Evolutionary conservation across 92 coral and sea anemone species (phyloP), one percentile per base, ranked within the genome.

Genomic region (Epizoanthus scotinus): DNA sequence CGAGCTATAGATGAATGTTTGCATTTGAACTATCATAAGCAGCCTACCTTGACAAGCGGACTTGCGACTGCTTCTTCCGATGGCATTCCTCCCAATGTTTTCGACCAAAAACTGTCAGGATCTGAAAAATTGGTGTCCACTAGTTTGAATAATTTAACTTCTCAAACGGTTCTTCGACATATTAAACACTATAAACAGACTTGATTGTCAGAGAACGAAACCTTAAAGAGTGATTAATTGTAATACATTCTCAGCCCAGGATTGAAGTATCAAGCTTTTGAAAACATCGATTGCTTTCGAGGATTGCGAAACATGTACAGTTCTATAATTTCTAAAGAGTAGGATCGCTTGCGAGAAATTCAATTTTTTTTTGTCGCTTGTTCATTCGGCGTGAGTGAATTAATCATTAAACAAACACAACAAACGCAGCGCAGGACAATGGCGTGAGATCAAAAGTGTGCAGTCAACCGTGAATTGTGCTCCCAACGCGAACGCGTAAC

Each of bases 11-110:
- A 47, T 9, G 52, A 3, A 47, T 44, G 14, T 6, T 27, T 24
- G 9, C 1, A n/a, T 50, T 10, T 21, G 7, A 68, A 8, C 12
- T 1, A 47, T 70, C 26, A 22, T 34, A 8, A 29, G 8, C 42
- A 15, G 20, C 78, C 19, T 19, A 73, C 78, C 78, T 28, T 73
- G 78, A 73, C n/a, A 31, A 73, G 78, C 47, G 78, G 65, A 40
- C 57, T 73, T 9, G 57, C 49, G 55, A 29, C 14, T 17, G 13
- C 18, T 31, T 72, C 78, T 53, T 72, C 78, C 10, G 61, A 54
- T 53, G 56, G 44, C 78, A 73, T 73, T 20, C 28, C 62, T 28
- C 27, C 13, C 63, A 20, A n/a, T 10, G 20, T 26, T 27, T 53
- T 31, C 9, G 49, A 18, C 63, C 14, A 53, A 73, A 28, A 28